Evolutionary conservation across 2,113 vertebrate species (phyloP), one percentile per base, ranked within the genome.

Genomic region (Heterochromis multidens): DNA sequence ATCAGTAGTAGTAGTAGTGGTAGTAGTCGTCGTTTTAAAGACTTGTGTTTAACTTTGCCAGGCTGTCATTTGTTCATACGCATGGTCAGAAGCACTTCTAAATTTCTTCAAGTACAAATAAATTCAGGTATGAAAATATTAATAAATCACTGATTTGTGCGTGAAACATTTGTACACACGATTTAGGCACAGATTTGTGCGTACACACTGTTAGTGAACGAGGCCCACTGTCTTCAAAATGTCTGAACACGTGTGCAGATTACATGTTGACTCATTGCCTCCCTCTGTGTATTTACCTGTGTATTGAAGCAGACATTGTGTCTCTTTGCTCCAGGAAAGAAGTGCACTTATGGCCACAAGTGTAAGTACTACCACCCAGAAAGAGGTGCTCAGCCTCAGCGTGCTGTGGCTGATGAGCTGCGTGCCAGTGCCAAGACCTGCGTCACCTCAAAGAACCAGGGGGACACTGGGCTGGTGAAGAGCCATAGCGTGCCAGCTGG

Each of bases 351-450:
- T 5, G 99, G 99, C 65, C 98, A 99, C 95, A 99, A 99, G 93
- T 99, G 99, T 95, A 99, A 99, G 90, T 99, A 99, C 81, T 99
- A 99, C 84, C 99, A 99, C 80, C 99, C 99, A 0, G 99, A 99
- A 84, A 95, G 99, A 94, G 97, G 98, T 58, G 97, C 96, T 33
- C 98, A 99, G 90, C 98, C 98, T n/a, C 99, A 99, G 95, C 96
- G 98, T 1, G 97, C 99, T 0, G 98, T 99, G 83, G 98, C 99
- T 1, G 99, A 99, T 37, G 99, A 99, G 92, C 97, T 99, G 83
- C 97, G 98, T 35, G 99, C 99, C 93, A 98, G 97, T 83, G 99
- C 98, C 87, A 97, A 97, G 94, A 98, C 94, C 67, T 98, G 97
- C 40, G 93, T 94, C 81, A 86, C 94, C 87, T 91, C 96, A 89